A percentile compares a stretch with the other conserved stretches of the same genome.
phyloP scores from a whole-genome alignment of 2,797 vertebrate genomes.

The Neosilurus mollespiculum region DNA sequence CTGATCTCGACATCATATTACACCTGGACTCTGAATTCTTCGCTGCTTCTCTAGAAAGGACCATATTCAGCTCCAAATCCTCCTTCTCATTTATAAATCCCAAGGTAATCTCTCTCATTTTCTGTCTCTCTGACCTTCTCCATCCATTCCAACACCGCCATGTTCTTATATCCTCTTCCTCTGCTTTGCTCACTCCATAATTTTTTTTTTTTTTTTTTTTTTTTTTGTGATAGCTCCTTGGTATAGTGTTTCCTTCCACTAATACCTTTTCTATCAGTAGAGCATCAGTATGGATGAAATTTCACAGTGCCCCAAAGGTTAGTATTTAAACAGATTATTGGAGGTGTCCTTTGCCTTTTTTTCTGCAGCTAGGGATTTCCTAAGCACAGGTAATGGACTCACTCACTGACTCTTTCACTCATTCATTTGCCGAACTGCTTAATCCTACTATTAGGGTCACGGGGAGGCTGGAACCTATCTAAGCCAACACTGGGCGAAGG shows the following conservation, averaged over 20 bases:
- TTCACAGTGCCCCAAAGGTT: not conserved
- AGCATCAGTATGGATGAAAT: not conserved
- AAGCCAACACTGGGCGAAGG: too few relatives aligned
- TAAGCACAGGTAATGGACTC: not conserved
- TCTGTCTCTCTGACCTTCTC: slow-evolving; percentile 27
- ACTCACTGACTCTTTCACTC: too few relatives aligned
- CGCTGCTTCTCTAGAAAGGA: slow-evolving; percentile 12
- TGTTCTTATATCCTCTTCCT: slow-evolving; percentile 5
- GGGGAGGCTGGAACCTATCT: too few relatives aligned
- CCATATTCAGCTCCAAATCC: slow-evolving; percentile 31
- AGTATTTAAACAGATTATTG: not conserved
- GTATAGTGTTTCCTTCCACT: not conserved
- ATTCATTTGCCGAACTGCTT: too few relatives aligned
- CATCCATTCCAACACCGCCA: slow-evolving; percentile 7
- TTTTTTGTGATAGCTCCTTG: not conserved
- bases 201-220: not conserved
- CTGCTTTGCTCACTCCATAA: slow-evolving; percentile 8
- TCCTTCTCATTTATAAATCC: slow-evolving; percentile 30
- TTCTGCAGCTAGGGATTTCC: not conserved
- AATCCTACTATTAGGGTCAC: too few relatives aligned
- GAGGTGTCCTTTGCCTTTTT: not conserved
- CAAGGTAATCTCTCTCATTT: slow-evolving; percentile 20
- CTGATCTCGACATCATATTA: slow-evolving; percentile 18
- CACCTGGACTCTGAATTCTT: slow-evolving; percentile 11
- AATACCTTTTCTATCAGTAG: not conserved